Evolutionary conservation across 2,797 vertebrate species (phyloP), one percentile per base, ranked within the genome.

Genomic region (Poecilia wingei): DNA sequence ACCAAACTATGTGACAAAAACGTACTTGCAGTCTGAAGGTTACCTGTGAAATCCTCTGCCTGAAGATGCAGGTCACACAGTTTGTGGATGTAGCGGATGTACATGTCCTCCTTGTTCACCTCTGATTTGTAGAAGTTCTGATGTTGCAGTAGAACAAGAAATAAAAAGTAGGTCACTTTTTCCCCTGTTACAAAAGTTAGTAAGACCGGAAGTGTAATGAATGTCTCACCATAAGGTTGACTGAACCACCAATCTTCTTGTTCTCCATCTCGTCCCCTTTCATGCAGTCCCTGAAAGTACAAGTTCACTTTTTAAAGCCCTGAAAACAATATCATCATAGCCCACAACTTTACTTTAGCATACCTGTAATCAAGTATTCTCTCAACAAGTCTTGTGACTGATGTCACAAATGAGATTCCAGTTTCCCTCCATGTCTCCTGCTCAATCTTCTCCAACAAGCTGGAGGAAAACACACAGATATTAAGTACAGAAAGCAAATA

Each of bases 81-180:
- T 90, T 99, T 99, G 94, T 99, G 98, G 88, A 99, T 99, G 59
- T 99, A 99, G 81, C 98, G 97, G 90, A 99, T 99, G 88, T 99
- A 99, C 98, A 99, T 99, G 93, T 99, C 98, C 83, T 99, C 98
- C 85, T 99, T 99, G 93, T 99, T 99, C 72, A 99, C 97, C 90
- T 99, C 98, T 0, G 98, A 99, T 89, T 99, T 99, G 93, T 99
- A 99, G 90, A 99, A 99, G 87, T 99, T 99, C 98, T 99, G 89
- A 36, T 28, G 55, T 82, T 82, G 14, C 75, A 90, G 73, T 31
- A 77, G 72, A 77, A 73, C 71, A 20, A 46, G 33, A 55, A 12
- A 33, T 49, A 71, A 0, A 3, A 47, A 18, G 13, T 6, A 33
- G 57, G 28, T 28, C n/a, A 31, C 13, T 3, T 7, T 31, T 39